A percentile compares a stretch with the other conserved stretches of the same genome.
phyloP scores from a whole-genome alignment of 2,113 vertebrate species.

The Oncorhynchus keta region DNA sequence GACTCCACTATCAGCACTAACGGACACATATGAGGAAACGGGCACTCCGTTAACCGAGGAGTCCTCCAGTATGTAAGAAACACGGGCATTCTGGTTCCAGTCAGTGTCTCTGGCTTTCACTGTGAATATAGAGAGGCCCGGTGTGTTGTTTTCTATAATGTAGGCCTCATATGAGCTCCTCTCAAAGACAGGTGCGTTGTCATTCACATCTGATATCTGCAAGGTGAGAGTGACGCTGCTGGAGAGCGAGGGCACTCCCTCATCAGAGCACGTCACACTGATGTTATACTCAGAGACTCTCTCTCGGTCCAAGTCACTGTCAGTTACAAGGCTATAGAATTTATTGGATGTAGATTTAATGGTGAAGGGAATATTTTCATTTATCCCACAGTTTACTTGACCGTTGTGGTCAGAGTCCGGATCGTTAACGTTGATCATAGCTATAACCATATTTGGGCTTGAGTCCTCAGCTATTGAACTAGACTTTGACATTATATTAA shows the following conservation, averaged over 20 bases:
- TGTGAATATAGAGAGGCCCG: no score
- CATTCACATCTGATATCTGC: conserved; percentile 22
- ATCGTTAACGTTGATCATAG: conserved; percentile 73
- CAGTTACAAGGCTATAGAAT: conserved; percentile 61
- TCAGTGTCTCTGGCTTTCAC: no score
- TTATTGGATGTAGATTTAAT: conserved; percentile 53
- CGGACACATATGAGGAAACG: conserved; percentile 15
- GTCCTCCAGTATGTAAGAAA: no score
- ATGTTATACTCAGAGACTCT: conserved; percentile 32
- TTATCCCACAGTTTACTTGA: conserved; percentile 52
- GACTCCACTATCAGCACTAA: conserved; percentile 14
- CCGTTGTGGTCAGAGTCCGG: conserved; percentile 69
- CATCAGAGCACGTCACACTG: conserved; percentile 34
- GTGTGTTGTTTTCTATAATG: no score
- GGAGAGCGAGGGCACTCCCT: conserved; percentile 40
- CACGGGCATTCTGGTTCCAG: no score
- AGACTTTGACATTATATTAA: conserved; percentile 18
- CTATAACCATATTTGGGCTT: conserved; percentile 55
- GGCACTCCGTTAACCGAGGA: no score
- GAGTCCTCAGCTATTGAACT: conserved; percentile 58
- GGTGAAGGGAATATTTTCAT: conserved; percentile 54
- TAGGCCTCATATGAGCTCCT: no score
- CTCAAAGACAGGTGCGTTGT: no score
- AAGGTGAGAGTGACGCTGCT: conserved; percentile 24
- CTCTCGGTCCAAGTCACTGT: conserved; percentile 37